These are phyloP conservation scores for Lasius platythorax DNA, from an alignment of 2,888 invertebrate genomes.

Conservation along the genomic window DNA sequence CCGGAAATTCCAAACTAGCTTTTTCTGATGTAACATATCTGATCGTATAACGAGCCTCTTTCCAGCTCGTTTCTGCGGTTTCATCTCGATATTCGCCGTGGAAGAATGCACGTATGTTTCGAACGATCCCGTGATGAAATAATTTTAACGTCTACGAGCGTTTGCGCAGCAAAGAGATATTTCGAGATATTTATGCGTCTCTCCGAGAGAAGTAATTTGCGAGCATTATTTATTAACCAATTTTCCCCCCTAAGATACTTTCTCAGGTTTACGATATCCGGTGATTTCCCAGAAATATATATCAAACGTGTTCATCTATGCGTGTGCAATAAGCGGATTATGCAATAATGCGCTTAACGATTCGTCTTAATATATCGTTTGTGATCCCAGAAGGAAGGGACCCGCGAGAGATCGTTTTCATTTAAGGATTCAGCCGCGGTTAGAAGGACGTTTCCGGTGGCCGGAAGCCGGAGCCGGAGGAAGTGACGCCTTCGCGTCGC, in stretches of 20 bases:
- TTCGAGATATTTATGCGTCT: conserved; percentile 32
- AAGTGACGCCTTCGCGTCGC: conserved; percentile 81
- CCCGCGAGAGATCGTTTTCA: conserved; percentile 72
- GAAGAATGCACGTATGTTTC: neutral
- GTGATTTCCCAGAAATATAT: neutral
- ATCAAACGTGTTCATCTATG: neutral
- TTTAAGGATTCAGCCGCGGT: conserved; percentile 83
- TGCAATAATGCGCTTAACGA: conserved; percentile 20
- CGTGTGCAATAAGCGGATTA: neutral
- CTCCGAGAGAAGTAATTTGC: conserved; percentile 32
- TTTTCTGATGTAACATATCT: conserved; percentile 10
- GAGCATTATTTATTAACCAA: conserved; percentile 46
- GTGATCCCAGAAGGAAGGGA: conserved; percentile 49
- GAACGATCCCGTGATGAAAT: conserved; percentile 17
- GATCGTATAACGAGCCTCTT: conserved; percentile 1
- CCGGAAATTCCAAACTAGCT: conserved; percentile 23
- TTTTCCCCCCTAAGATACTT: neutral
- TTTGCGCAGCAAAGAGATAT: neutral
- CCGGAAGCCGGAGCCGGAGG: conserved; percentile 81
- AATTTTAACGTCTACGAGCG: conserved; percentile 25
- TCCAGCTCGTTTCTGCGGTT: neutral
- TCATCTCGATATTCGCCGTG: neutral
- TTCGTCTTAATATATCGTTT: conserved; percentile 25
- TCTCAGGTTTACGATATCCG: neutral
- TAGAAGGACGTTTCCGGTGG: conserved; percentile 84